A percentile compares a stretch with the other conserved stretches of the same genome.
Conservation (phyloP, 2,888 invertebrate species). For the Lottia gigantea region DNA sequence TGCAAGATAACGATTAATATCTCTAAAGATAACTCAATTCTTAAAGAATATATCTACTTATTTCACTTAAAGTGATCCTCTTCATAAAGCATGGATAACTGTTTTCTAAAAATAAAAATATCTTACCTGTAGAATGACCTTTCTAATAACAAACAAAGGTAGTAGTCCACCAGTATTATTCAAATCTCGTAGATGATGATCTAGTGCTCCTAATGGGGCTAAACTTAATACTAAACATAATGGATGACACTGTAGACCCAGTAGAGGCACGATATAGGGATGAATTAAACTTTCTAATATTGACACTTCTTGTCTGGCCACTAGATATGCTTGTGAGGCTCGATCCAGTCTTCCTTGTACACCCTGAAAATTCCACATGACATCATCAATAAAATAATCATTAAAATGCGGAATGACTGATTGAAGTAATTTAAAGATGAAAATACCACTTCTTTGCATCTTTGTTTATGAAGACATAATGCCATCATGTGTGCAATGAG, state of each 20-base stretch:
- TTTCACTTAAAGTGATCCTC: too few relatives aligned
- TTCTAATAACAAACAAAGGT: conserved; percentile 83
- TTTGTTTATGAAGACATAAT: too few relatives aligned
- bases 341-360: conserved; percentile 46
- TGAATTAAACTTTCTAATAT: conserved; percentile 89
- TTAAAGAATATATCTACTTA: too few relatives aligned
- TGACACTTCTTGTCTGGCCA: conserved; percentile 92
- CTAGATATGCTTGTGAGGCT: conserved; percentile 85
- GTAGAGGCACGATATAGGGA: conserved; percentile 89
- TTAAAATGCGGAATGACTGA: too few relatives aligned
- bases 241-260: conserved; percentile 90
- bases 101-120: too few relatives aligned
- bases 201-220: conserved; percentile 92
- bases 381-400: not conserved
- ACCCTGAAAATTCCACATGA: conserved; percentile 36
- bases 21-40: too few relatives aligned
- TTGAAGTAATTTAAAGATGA: too few relatives aligned
- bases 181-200: conserved; percentile 85
- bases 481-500: too few relatives aligned
- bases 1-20: too few relatives aligned
- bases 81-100: too few relatives aligned
- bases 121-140: conserved; percentile 82
- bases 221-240: conserved; percentile 88
- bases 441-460: too few relatives aligned
- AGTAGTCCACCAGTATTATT: conserved; percentile 85